Base-by-base conservation (phyloP, 92 coral and sea anemone genomes). In the Hydrozoanthus gracilis region DNA sequence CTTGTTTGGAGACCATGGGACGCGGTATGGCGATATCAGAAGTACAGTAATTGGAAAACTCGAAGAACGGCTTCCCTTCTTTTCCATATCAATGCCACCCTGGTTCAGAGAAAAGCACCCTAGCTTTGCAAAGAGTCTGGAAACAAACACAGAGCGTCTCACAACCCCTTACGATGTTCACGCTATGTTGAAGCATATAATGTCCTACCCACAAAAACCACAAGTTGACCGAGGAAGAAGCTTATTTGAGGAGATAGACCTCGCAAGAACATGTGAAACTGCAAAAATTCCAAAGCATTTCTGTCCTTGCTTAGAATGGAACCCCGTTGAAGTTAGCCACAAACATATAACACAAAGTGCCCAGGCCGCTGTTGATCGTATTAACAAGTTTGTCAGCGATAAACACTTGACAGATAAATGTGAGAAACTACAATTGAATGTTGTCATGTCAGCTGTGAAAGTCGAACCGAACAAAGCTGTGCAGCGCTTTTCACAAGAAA, bases 281-380 rank as follows among this genome's bases (percentile, higher is more conserved):
- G 76, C 92, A 13, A 87, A 86, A 44, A 83, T 89, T 49, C 92
- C 92, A 4, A 67, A 82, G 47, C 92, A 89, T 89, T 89, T 89
- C 51, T 89, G 92, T 64, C 92, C 92, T 0, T 89, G 92, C 45
- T 77, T 89, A 72, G 88, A 84, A 71, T 89, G 86, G 86, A 89
- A 77, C 55, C 56, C 86, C 8, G 92, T 89, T n/a, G 86, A 77
- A 77, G 73, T 45, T 4, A 84, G 84, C 60, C 92, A 89, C 61
- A 69, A 89, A n/a, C 92, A 89, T 72, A 84, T 89, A 51, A 62
- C 51, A 16, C 65, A 69, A 52, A 84, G 92, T 58, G 88, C 88
- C 13, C 74, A 68, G 6, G 73, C 74, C 8, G 79, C 87, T 50
- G 74, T 89, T 16, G 48, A 76, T 60, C 20, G 84, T n/a, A 89